Conservation (phyloP, 2,113 vertebrate genomes). For the Neomonachus schauinslandi region DNA sequence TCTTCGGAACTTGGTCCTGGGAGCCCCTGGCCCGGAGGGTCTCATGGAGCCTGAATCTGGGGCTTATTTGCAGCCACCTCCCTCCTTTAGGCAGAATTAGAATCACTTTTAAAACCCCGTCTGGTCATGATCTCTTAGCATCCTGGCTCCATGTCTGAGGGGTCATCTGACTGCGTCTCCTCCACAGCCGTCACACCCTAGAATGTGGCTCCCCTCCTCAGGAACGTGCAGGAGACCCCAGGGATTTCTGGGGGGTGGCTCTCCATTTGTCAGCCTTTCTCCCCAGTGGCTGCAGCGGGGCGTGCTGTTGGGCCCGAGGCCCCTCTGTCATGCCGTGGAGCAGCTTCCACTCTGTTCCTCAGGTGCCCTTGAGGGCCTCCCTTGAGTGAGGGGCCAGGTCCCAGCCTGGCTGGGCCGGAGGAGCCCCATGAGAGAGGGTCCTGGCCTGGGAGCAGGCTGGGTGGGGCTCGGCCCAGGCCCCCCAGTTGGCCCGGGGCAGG, state of each 20-base stretch:
- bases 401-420: not conserved
- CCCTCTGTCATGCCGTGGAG: slow-evolving; percentile 46
- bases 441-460: not conserved
- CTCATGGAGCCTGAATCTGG: not conserved
- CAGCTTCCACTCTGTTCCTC: slow-evolving; percentile 69
- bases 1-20: not conserved
- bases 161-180: not conserved
- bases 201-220: not conserved
- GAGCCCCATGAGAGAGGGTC: not conserved
- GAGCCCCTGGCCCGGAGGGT: not conserved
- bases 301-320: slow-evolving; percentile 75
- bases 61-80: not conserved
- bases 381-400: not conserved
- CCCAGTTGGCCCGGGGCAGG: not conserved
- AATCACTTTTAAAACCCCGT: not conserved
- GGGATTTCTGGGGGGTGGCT: not conserved
- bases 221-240: not conserved
- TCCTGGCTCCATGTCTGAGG: not conserved
- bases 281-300: not conserved
- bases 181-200: not conserved
- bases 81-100: not conserved
- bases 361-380: not conserved
- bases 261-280: not conserved
- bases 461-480: not conserved
- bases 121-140: not conserved